Conservation (phyloP, 2,113 vertebrate species). For the Protobothrops mucrosquamatus region DNA sequence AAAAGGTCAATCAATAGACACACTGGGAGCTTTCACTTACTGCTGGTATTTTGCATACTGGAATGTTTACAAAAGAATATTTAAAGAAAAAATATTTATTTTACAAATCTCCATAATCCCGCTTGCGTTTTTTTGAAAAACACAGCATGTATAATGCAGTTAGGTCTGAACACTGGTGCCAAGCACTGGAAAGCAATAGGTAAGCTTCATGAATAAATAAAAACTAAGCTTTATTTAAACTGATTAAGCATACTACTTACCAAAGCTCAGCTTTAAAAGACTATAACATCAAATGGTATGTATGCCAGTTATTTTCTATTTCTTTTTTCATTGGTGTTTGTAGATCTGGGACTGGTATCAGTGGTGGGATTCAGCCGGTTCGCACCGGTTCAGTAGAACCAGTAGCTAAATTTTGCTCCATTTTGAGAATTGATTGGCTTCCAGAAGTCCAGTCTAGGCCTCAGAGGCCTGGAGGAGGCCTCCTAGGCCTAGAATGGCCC, state of each 20-base stretch:
- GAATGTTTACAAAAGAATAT: neutral
- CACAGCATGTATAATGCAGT: neutral
- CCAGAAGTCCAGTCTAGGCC: too few species aligned
- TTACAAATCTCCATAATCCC: neutral
- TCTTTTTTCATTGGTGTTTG: neutral
- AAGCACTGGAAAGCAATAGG: neutral
- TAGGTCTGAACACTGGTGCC: neutral
- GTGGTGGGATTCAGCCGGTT: too few species aligned
- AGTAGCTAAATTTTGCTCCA: too few species aligned
- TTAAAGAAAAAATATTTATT: neutral
- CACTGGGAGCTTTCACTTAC: neutral
- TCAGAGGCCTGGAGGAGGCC: too few species aligned
- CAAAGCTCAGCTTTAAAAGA: neutral
- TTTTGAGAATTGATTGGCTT: too few species aligned
- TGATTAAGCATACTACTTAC: neutral
- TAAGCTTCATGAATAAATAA: neutral
- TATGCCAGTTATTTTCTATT: neutral
- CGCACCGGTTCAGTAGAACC: too few species aligned
- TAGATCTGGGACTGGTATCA: neutral
- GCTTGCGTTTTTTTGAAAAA: neutral
- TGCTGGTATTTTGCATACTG: neutral
- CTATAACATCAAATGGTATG: neutral
- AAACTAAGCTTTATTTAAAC: conserved; percentile 9
- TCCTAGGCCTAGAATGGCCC: too few species aligned
- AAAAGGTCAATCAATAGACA: neutral